These are phyloP conservation scores for Eristalis pertinax DNA, from an alignment of 2,888 invertebrate species.

Conservation along the genomic window DNA sequence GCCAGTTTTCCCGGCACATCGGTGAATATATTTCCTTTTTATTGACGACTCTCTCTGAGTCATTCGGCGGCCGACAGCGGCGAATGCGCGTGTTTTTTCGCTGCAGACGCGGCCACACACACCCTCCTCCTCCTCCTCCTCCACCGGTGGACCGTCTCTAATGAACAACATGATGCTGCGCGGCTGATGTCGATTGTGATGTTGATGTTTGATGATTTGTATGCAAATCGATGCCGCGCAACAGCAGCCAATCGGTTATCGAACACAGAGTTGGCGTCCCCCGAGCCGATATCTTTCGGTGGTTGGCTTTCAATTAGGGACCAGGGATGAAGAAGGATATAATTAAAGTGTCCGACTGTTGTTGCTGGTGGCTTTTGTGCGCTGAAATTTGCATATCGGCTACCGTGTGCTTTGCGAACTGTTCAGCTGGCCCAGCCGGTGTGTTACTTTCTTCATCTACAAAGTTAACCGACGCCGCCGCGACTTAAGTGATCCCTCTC, in stretches of 20 bases:
- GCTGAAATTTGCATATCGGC: slow-evolving; percentile 65
- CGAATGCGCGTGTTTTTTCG: slow-evolving; percentile 43
- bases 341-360: slow-evolving; percentile 53
- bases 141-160: slow-evolving; percentile 16
- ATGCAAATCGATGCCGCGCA: slow-evolving; percentile 50
- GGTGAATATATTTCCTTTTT: slow-evolving; percentile 63
- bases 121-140: too few relatives aligned
- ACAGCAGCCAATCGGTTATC: slow-evolving; percentile 43
- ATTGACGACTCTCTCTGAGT: slow-evolving; percentile 51
- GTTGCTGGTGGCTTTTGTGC: slow-evolving; percentile 43
- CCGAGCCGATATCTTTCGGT: background rate
- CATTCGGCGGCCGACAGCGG: background rate
- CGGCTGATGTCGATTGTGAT: slow-evolving; percentile 49
- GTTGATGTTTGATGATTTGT: slow-evolving; percentile 69
- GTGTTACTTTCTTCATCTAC: slow-evolving; percentile 43
- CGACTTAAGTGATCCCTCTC: slow-evolving; percentile 45
- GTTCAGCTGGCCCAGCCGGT: slow-evolving; percentile 5
- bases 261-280: background rate
- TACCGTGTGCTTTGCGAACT: slow-evolving; percentile 47
- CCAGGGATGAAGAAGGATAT: slow-evolving; percentile 45
- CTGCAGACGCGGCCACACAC: too few relatives aligned
- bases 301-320: slow-evolving; percentile 57
- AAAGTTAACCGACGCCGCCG: slow-evolving; percentile 44
- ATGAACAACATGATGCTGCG: slow-evolving; percentile 65
- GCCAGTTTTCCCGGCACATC: slow-evolving; percentile 52